Conservation (phyloP, 2,113 vertebrate genomes). For the Actenoides hombroni region DNA sequence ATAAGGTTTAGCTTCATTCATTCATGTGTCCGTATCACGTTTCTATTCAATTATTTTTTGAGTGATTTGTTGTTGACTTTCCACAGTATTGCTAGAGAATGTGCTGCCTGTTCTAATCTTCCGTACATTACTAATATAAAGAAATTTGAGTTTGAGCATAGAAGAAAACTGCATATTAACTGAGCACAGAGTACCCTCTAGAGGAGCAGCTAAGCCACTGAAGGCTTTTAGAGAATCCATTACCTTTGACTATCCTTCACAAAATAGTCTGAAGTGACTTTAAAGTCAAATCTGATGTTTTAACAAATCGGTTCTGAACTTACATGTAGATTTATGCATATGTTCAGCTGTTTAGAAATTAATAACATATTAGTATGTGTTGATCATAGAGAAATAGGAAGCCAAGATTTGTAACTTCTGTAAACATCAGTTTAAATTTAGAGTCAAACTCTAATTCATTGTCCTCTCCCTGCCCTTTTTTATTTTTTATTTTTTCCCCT, state of each 20-base stretch:
- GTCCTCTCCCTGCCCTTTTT: accelerated
- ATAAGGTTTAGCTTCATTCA: not conserved
- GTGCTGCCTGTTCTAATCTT: not conserved
- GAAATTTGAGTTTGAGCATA: not conserved
- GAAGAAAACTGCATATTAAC: not conserved
- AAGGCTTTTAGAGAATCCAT: not conserved
- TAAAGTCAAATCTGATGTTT: not conserved
- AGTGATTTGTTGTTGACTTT: not conserved
- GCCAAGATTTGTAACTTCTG: not conserved
- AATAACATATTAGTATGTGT: not conserved
- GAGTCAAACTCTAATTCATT: not conserved
- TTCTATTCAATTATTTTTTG: not conserved
- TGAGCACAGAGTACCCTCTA: conserved; percentile 45
- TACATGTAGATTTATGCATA: not conserved
- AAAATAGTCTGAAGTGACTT: not conserved
- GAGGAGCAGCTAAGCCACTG: conserved; percentile 25
- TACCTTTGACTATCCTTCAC: not conserved
- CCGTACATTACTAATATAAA: not conserved
- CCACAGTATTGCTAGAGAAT: not conserved
- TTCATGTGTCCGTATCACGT: not conserved
- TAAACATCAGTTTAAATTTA: not conserved
- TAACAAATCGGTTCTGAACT: not conserved
- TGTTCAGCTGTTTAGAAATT: not conserved
- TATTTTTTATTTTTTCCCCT: too few species aligned
- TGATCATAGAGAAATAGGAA: not conserved